These are phyloP conservation scores for Drosophila lacteicornis DNA, from an alignment of 1,140 invertebrate genomes.

Conservation along the genomic window DNA sequence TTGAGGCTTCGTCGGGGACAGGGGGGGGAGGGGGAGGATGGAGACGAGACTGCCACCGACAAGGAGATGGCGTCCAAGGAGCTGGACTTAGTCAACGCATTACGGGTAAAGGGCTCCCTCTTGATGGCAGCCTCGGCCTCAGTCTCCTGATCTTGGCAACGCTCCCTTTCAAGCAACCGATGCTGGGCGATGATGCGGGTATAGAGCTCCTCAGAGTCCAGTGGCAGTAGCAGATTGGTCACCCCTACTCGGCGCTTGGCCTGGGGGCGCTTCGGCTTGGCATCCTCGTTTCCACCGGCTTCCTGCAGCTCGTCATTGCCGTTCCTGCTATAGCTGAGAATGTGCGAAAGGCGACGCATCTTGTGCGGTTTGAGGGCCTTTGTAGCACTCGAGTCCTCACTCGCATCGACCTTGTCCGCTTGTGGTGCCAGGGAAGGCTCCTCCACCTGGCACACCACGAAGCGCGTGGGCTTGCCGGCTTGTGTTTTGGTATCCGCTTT, in stretches of 20 bases:
- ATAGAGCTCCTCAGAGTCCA: conserved; percentile 82
- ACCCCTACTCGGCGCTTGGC: conserved; percentile 72
- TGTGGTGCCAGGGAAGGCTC: conserved; percentile 32
- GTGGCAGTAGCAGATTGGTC: conserved; percentile 71
- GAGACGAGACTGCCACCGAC: conserved; percentile 67
- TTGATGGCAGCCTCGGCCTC: conserved; percentile 33
- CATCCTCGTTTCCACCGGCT: conserved; percentile 10
- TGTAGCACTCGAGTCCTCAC: conserved; percentile 11
- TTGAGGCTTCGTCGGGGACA: conserved; percentile 75
- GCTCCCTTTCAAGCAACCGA: conserved; percentile 29
- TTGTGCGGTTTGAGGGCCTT: conserved; percentile 68
- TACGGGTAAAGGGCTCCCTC: conserved; percentile 14
- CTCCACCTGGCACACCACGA: conserved; percentile 80
- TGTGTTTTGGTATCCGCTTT: conserved; percentile 31
- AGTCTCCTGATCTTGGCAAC: conserved; percentile 1
- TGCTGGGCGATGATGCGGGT: conserved; percentile 80
- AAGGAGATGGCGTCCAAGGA: conserved; percentile 80
- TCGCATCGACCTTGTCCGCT: conserved; percentile 5
- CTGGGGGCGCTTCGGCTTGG: conserved; percentile 61
- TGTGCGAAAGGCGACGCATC: conserved; percentile 83
- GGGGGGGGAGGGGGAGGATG: conserved; percentile 70
- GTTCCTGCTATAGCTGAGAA: conserved; percentile 70
- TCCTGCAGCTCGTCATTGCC: conserved; percentile 23
- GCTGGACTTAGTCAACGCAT: conserved; percentile 71
- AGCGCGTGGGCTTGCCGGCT: conserved; percentile 57